Evolutionary conservation across 2,113 vertebrate species (phyloP), one percentile per base, ranked within the genome.

Genomic region (Donacobius atricapilla): DNA sequence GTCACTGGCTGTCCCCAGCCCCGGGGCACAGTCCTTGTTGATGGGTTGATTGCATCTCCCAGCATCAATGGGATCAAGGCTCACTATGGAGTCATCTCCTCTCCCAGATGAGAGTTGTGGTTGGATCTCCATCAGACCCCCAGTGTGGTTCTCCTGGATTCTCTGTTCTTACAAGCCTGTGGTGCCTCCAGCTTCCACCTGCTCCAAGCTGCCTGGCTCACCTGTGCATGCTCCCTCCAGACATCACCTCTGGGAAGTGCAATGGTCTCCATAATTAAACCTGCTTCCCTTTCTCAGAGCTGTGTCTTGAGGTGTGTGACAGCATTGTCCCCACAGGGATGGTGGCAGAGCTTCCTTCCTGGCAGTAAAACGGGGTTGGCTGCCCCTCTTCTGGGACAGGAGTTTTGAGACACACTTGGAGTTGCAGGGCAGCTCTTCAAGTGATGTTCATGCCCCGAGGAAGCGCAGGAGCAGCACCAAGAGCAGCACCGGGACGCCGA

Each of bases 121-220:
- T 65, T 0, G 0, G 6, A 6, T 23, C 53, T 76, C 84, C 1
- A 0, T 57, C 7, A 0, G 48, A 64, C 20, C 27, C 42, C 35
- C 9, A 0, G 10, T 0, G 1, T 11, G 10, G 37, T 83, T 65
- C 63, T 79, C 44, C 72, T 48, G 80, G 39, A 21, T 1, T 5
- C 35, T 64, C 9, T 2, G 1, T 65, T 51, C 51, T 64, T 48
- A 18, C 3, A 10, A 73, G 27, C 28, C 37, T 3, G 0, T 60
- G n/a, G 33, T 44, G 65, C 12, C 35, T n/a, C 28, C 81, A 63
- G 45, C 40, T 45, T 60, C 56, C 2, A 0, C 40, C 63, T 69
- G 45, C 75, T 39, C 60, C 0, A 0, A 10, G 76, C 58, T 60
- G 16, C 73, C 53, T 8, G 11, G 18, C 77, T 84, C 31, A 24